Conservation (phyloP, 2,888 invertebrate genomes). For the Amblyjoppa proteus region DNA sequence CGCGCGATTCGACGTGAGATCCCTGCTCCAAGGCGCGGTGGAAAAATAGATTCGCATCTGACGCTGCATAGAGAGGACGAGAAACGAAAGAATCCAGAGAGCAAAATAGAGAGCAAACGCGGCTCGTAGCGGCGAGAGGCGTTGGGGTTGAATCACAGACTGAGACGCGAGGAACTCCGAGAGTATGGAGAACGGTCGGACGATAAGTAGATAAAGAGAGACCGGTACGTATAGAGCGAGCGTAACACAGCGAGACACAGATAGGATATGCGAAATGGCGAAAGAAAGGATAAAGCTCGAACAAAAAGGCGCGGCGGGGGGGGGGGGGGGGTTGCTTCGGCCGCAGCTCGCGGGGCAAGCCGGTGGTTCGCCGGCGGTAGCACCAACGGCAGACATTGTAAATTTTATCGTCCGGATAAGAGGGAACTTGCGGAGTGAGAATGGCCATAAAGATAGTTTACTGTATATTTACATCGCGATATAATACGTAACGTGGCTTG, state of each 20-base stretch:
- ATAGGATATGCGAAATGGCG: neutral
- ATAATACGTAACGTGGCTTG: conserved; percentile 78
- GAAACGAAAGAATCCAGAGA: conserved; percentile 38
- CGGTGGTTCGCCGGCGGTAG: conserved; percentile 27
- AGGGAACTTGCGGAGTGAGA: conserved; percentile 76
- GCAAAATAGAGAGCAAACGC: conserved; percentile 39
- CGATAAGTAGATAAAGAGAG: conserved; percentile 43
- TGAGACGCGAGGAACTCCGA: neutral
- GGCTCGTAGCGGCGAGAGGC: conserved; percentile 29
- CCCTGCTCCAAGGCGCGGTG: conserved; percentile 20
- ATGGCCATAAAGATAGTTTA: conserved; percentile 80
- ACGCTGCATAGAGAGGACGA: conserved; percentile 15
- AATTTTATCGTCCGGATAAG: conserved; percentile 81
- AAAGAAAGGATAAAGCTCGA: conserved; percentile 13
- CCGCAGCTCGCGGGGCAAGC: neutral
- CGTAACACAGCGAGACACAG: conserved; percentile 15
- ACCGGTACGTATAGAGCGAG: conserved; percentile 18
- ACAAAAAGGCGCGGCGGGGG: neutral
- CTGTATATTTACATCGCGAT: conserved; percentile 79
- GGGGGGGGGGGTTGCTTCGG: conserved; percentile 13
- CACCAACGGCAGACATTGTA: conserved; percentile 77
- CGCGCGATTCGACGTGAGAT: neutral
- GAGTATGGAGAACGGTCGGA: conserved; percentile 13
- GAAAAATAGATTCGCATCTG: conserved; percentile 5
- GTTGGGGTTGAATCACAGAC: conserved; percentile 5